Base-by-base conservation (phyloP, 2,113 vertebrate species). In the Sarotherodon lohbergeri region DNA sequence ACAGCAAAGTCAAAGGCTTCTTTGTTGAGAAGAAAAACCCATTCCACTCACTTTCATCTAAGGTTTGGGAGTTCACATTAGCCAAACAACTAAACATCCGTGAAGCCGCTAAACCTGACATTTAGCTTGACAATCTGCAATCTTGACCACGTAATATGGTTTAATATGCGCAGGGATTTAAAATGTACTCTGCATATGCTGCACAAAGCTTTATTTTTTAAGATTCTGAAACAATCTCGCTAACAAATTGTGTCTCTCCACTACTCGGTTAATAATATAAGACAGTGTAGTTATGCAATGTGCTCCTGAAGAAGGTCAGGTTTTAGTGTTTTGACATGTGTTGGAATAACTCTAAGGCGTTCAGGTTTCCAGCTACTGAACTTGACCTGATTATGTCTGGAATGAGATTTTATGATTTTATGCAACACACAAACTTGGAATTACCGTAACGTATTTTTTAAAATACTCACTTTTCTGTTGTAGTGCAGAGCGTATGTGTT, bases 1-100 rank as follows among this genome's bases (percentile, higher is more conserved):
- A 78, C 27, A 48, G 5, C 46, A 78, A 93, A 3, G 93, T 98
- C 22, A 90, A 97, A 0, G 98, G 97, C 5, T 96, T 99, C 92
- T 97, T 98, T 85, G 95, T 97, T 89, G 95, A 96, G 89, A 96
- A 98, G 86, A 57, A 94, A 0, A 94, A 94, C 48, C 94, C 94
- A 1, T 98, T 98, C 80, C 96, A 95, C 29, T 97, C 98, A 55
- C 95, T 99, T 50, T 97, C 97, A 7, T 98, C 98, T 57, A 99
- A 99, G 97, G 99, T 99, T 92, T 71, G 86, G 13, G 36, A 29
- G 5, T 43, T 50, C 5, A 24, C 82, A 24, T 48, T 5, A 56
- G 3, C 22, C 32, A 19, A 73, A 50, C 7, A 54, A 9, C 19
- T 54, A 17, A 12, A n/a, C 54, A 80, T 71, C 39, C 3, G 9